Percentiles rank a stretch among this genome's conserved stretches.
Evolutionary conservation across 2,113 vertebrate species (phyloP).

Genomic region (Labrus mixtus): DNA sequence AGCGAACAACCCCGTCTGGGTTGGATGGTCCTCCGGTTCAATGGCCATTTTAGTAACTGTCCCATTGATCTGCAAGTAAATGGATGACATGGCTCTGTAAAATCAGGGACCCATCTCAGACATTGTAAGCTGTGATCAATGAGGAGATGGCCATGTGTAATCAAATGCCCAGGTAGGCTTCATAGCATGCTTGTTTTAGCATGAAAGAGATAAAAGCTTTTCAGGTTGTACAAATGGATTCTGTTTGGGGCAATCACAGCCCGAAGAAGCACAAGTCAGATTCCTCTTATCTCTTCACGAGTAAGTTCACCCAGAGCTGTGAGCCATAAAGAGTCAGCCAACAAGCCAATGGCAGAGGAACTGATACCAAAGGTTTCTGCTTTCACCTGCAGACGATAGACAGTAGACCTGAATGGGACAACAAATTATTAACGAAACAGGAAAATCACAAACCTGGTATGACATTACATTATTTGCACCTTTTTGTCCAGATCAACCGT

Average conservation of each 20-base stretch:
- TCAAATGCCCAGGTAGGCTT: conserved; percentile 1
- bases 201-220: too few relatives aligned
- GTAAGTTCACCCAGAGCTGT: too few relatives aligned
- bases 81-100: conserved; percentile 68
- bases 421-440: too few relatives aligned
- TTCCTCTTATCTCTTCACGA: background rate
- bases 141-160: conserved; percentile 40
- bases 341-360: background rate
- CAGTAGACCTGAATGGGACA: background rate
- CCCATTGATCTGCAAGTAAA: conserved; percentile 69
- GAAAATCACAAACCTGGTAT: too few relatives aligned
- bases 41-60: conserved; percentile 59
- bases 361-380: background rate
- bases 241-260: background rate
- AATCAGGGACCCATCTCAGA: conserved; percentile 53
- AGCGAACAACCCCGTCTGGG: conserved; percentile 36
- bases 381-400: background rate
- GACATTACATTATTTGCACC: too few relatives aligned
- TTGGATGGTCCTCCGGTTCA: conserved; percentile 15
- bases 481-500: too few relatives aligned
- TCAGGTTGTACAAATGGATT: background rate
- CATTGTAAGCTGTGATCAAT: conserved; percentile 58
- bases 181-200: background rate
- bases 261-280: too few relatives aligned
- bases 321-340: too few relatives aligned